Percentiles rank a stretch among this genome's conserved stretches.
phyloP scores from a whole-genome alignment of 2,113 vertebrate species.

The Anhinga anhinga region DNA sequence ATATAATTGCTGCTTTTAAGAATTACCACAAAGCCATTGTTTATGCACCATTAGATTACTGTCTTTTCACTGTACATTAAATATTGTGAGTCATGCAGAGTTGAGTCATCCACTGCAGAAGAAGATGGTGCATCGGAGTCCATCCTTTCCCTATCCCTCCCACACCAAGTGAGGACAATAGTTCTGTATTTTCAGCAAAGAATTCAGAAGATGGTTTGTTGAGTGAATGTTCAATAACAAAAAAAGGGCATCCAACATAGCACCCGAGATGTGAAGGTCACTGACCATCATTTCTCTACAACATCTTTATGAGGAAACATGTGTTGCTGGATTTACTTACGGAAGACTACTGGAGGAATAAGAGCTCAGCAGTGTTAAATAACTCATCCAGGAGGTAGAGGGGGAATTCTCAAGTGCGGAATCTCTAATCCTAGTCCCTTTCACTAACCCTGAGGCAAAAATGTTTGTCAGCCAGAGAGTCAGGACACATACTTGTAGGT shows the following conservation, averaged over 20 bases:
- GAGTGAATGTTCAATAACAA: not conserved
- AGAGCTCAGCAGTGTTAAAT: not conserved
- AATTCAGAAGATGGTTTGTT: not conserved
- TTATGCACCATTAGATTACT: constrained; percentile 40
- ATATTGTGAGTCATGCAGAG: constrained; percentile 42
- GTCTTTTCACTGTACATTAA: constrained; percentile 23
- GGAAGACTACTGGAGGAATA: not conserved
- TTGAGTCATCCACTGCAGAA: constrained; percentile 47
- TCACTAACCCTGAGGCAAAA: not conserved
- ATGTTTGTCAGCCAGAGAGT: not conserved
- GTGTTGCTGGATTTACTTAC: not conserved
- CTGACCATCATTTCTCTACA: not conserved
- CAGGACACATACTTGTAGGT: not conserved
- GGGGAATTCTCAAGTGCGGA: not conserved
- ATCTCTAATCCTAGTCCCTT: not conserved
- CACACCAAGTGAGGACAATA: not conserved
- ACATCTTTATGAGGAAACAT: not conserved
- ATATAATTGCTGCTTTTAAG: constrained; percentile 32
- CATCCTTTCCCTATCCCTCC: not conserved
- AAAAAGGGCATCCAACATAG: not conserved
- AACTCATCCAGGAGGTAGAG: not conserved
- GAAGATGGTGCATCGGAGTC: not conserved
- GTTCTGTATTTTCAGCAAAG: not conserved
- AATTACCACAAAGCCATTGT: constrained; percentile 27
- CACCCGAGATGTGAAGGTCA: not conserved